Percentiles rank a stretch among this genome's conserved stretches.
phyloP scores from a whole-genome alignment of 2,113 vertebrate genomes.

The Rhea americana region DNA sequence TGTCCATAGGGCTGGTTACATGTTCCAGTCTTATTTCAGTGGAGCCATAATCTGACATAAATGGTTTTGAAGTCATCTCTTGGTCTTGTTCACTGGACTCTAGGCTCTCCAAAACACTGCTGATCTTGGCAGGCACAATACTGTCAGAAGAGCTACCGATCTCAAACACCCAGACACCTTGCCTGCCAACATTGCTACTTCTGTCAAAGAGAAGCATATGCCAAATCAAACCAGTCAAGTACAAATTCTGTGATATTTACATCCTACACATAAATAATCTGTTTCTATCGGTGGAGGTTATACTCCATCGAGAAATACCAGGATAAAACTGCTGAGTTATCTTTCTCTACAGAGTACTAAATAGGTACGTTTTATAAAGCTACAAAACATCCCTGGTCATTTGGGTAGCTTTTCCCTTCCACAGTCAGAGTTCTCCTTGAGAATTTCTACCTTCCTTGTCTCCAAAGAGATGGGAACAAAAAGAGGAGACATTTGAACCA shows the following conservation, averaged over 20 bases:
- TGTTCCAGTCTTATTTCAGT: constrained; percentile 58
- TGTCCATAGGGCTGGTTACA: constrained; percentile 1
- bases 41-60: constrained; percentile 46
- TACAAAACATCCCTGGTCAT: background rate
- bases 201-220: constrained; percentile 61
- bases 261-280: background rate
- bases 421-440: background rate
- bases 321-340: background rate
- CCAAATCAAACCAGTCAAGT: background rate
- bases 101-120: background rate
- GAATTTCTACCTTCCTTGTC: background rate
- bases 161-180: constrained; percentile 90
- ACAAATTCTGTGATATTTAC: background rate
- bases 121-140: constrained; percentile 80
- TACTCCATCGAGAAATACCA: background rate
- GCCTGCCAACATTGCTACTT: constrained; percentile 87
- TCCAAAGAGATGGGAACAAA: background rate
- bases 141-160: constrained; percentile 83
- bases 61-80: constrained; percentile 50
- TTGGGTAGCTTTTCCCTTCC: background rate
- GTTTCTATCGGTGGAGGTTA: background rate
- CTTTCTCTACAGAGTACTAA: background rate
- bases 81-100: constrained; percentile 47
- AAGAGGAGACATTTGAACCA: background rate
- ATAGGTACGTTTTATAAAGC: background rate